A percentile compares a stretch with the other conserved stretches of the same genome.
Evolutionary conservation across 2,888 invertebrate species (phyloP).

Genomic region (Tyria jacobaeae): DNA sequence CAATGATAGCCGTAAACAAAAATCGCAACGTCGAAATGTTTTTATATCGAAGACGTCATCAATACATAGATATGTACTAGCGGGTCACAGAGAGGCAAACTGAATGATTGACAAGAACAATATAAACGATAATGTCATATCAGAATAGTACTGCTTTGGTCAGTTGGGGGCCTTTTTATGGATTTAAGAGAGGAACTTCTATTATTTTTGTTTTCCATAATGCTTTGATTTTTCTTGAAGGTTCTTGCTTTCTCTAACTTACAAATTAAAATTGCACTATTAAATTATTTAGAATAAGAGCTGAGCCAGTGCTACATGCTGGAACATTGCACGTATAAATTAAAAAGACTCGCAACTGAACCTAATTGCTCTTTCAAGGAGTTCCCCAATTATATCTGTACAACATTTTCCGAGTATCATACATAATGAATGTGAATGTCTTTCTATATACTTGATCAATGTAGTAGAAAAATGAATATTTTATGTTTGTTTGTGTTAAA

Average conservation of each 20-base stretch:
- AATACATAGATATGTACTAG: neutral
- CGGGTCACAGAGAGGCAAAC: conserved; percentile 11
- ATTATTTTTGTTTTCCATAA: neutral
- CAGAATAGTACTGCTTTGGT: conserved; percentile 5
- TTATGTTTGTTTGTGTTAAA: no score
- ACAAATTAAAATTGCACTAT: neutral
- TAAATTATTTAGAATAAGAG: no score
- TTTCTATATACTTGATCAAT: conserved; percentile 8
- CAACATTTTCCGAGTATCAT: neutral
- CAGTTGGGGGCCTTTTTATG: conserved; percentile 36
- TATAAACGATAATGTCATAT: conserved; percentile 27
- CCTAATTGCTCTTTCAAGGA: neutral
- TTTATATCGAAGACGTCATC: conserved; percentile 42
- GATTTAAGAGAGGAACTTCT: conserved; percentile 2
- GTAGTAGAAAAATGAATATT: neutral
- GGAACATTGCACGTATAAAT: neutral
- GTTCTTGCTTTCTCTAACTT: no score
- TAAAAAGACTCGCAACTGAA: conserved; percentile 2
- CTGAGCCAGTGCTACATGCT: no score
- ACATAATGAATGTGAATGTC: neutral
- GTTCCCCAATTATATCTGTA: neutral
- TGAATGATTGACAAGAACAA: conserved; percentile 26
- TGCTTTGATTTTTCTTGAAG: neutral
- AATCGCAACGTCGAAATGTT: conserved; percentile 56
- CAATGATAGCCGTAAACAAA: conserved; percentile 78